phyloP scores from a whole-genome alignment of 2,113 vertebrate genomes.

The Rutilus rutilus region DNA sequence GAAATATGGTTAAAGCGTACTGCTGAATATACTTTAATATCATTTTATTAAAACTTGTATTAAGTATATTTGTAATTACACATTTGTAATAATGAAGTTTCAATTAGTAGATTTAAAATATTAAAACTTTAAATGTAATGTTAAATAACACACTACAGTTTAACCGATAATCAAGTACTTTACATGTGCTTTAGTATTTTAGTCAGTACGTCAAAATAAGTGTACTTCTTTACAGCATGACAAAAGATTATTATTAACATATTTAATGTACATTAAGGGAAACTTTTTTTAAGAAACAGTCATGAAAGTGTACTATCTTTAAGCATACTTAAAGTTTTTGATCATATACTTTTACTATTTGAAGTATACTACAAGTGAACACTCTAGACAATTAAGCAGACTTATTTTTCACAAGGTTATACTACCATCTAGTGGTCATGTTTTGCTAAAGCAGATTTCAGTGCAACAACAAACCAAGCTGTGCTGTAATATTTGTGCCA shows the following conservation, averaged over 20 bases:
- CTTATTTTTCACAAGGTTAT: background rate
- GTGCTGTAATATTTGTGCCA: background rate
- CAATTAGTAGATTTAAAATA: background rate
- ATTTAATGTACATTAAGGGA: no score
- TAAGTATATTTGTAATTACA: background rate
- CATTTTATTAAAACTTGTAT: background rate
- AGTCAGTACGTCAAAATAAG: no score
- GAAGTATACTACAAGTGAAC: background rate
- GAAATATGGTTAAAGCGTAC: background rate
- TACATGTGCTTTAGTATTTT: no score
- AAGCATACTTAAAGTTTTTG: background rate
- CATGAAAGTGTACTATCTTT: background rate
- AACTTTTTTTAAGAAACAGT: background rate
- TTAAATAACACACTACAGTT: no score
- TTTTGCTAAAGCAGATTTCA: background rate
- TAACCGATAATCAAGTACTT: no score
- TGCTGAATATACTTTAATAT: background rate
- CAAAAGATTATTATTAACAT: no score
- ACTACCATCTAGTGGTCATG: conserved; percentile 34
- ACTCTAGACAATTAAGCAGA: background rate
- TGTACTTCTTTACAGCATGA: no score
- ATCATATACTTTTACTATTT: background rate
- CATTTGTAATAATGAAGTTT: background rate
- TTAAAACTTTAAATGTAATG: no score
- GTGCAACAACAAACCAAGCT: no score